These are phyloP conservation scores for Trididemnum clinides DNA, from an alignment of 23 tunicate genomes.

Conservation along the genomic window DNA sequence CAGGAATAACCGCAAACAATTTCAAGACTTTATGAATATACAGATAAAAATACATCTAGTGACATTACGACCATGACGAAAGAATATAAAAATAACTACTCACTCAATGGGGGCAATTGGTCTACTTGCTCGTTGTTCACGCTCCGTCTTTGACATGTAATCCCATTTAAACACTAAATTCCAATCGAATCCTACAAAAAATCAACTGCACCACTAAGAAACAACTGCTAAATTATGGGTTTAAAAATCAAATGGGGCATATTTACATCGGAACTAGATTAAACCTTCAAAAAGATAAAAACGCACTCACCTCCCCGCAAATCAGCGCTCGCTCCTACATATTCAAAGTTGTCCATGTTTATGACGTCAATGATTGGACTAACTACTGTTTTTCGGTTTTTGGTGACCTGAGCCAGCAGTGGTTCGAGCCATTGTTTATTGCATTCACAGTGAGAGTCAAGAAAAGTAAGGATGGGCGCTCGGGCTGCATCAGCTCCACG, in stretches of 20 bases:
- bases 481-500: conserved; percentile 91
- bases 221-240: no score
- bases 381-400: conserved; percentile 78
- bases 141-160: conserved; percentile 78
- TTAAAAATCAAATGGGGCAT: no score
- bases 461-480: conserved; percentile 91
- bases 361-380: conserved; percentile 98
- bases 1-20: no score
- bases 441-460: conserved; percentile 98
- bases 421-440: conserved; percentile 94
- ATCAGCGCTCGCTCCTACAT: conserved; percentile 96
- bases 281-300: no score
- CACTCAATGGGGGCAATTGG: conserved; percentile 85
- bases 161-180: conserved; percentile 99
- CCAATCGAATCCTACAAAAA: conserved; percentile 87
- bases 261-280: no score
- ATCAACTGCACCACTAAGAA: no score
- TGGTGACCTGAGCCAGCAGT: conserved; percentile 56
- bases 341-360: conserved; percentile 97
- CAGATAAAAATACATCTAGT: no score
- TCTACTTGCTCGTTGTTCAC: conserved; percentile 37
- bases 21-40: no score
- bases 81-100: background rate
- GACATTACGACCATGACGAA: background rate
- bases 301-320: conserved; percentile 57